These are phyloP conservation scores for Erebia ligea DNA, from an alignment of 2,888 invertebrate species.

Conservation along the genomic window DNA sequence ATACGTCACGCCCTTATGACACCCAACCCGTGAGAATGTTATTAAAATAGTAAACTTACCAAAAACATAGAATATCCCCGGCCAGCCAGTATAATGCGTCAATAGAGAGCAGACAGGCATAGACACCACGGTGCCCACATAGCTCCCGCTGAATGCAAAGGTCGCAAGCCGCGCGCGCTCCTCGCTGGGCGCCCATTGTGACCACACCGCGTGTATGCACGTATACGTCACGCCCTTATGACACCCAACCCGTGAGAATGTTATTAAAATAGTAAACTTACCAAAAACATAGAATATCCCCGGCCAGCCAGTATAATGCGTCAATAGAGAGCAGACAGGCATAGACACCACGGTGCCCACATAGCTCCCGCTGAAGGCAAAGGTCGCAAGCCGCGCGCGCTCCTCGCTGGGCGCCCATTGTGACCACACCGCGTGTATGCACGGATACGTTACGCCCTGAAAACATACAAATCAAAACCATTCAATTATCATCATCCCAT, in stretches of 20 bases:
- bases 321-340: constrained; percentile 89
- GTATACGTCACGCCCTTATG: no score
- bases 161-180: no score
- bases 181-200: no score
- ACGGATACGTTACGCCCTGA: constrained; percentile 90
- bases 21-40: no score
- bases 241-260: no score
- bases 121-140: no score
- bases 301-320: constrained; percentile 89
- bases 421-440: constrained; percentile 93
- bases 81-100: no score
- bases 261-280: not conserved
- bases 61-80: no score
- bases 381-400: constrained; percentile 89
- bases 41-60: not conserved
- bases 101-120: no score
- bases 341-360: constrained; percentile 93
- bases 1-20: no score
- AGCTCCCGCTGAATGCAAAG: no score
- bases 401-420: constrained; percentile 92
- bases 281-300: constrained; percentile 91
- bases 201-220: no score
- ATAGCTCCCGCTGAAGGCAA: constrained; percentile 94
- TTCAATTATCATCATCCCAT: not conserved
- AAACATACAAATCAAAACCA: not conserved